Evolutionary conservation across 2,113 vertebrate genomes (phyloP).

Genomic region (Motacilla tschutschensis): DNA sequence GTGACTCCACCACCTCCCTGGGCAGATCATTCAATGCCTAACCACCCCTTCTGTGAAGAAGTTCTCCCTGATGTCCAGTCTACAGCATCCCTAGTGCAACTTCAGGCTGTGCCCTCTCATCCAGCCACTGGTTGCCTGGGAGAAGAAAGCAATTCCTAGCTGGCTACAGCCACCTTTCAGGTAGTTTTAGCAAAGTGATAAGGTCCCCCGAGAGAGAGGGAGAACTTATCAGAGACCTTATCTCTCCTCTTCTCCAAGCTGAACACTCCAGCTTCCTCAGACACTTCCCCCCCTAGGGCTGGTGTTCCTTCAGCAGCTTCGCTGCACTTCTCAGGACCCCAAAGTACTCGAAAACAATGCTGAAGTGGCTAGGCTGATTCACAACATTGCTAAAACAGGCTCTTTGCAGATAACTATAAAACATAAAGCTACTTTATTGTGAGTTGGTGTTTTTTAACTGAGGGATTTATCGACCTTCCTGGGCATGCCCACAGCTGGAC

Average conservation of each 20-base stretch:
- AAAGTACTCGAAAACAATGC: fast-evolving
- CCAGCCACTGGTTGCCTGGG: fast-evolving
- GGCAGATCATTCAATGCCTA: neutral
- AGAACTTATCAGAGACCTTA: too few relatives aligned
- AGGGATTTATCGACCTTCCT: fast-evolving
- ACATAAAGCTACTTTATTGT: fast-evolving
- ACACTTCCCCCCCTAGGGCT: fast-evolving
- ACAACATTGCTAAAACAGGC: fast-evolving
- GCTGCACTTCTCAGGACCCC: fast-evolving
- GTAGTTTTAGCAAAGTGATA: too few relatives aligned
- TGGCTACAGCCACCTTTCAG: fast-evolving
- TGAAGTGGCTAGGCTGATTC: fast-evolving
- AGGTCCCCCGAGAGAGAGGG: neutral
- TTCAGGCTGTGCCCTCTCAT: too few relatives aligned
- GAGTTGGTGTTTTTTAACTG: fast-evolving
- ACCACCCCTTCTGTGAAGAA: neutral
- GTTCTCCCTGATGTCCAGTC: neutral
- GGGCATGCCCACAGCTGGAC: fast-evolving
- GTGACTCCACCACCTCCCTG: neutral
- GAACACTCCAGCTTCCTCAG: neutral
- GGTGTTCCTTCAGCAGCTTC: neutral
- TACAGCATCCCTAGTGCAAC: neutral
- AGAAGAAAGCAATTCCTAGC: neutral
- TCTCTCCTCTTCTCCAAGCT: neutral
- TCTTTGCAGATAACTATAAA: fast-evolving